Base-by-base conservation (phyloP, 2,888 invertebrate species). In the Stramonita haemastoma region DNA sequence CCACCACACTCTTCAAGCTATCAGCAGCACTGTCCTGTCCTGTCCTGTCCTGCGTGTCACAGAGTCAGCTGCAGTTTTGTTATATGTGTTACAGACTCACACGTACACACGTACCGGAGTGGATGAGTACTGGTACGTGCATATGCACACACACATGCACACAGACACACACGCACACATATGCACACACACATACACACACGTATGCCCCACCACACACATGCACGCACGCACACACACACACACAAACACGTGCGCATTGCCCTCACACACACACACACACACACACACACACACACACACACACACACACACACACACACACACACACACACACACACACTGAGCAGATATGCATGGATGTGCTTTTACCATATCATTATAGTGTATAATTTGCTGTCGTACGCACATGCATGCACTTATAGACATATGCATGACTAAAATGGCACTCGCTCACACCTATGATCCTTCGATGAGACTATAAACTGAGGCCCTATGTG, bases 61-160 rank as follows among this genome's bases (percentile, higher is more conserved):
- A 46, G 8, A 46, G 46, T 46, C 46, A 46, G 46, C 46, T 46
- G 46, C 46, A 46, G 46, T 46, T 46, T 46, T 46, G 46, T n/a
- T n/a, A n/a, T 46, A 46, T 8, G 46, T 46, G 46, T 8, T 13
- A 79, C 79, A 29, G 13, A 79, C 79, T 15, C 79, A 79, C n/a
- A 79, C 79, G 5, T n/a, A 79, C n/a, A 79, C n/a, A 13, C 13
- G 66, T 66, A 66, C 46, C 46, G 13, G 66, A 22, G 19, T 66
- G 46, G 26, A 26, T 66, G 19, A 17, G 66, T 66, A 66, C 66
- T 66, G 26, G 66, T 17, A 79, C 79, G 13, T 32, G 22, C 79
- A 79, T 29, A 79, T 29, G n/a, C 79, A 79, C 79, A 22, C 79
- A 79, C 79, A 79, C 79, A 79, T 29, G 79, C 79, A 79, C 46